A percentile compares a stretch with the other conserved stretches of the same genome.
Evolutionary conservation across 2,113 vertebrate genomes (phyloP).

Genomic region (Terrapene triunguis): DNA sequence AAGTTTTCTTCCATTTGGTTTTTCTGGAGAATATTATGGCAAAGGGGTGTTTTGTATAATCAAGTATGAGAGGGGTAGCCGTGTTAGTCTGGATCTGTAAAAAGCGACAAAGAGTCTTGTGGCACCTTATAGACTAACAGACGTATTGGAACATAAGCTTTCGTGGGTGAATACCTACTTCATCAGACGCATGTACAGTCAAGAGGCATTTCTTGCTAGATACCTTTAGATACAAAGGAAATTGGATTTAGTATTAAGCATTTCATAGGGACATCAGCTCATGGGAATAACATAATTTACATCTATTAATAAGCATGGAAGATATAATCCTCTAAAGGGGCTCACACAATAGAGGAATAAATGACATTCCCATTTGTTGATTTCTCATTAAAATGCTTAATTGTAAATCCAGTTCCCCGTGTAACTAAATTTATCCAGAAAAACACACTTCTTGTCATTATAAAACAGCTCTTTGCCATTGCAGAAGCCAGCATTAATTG

Average conservation of each 20-base stretch:
- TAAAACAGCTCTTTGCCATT: not conserved
- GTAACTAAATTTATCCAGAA: not conserved
- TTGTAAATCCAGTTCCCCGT: accelerated
- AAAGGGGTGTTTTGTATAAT: not conserved
- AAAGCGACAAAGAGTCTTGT: no score
- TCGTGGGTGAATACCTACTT: no score
- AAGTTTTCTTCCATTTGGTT: not conserved
- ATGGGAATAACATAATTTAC: accelerated
- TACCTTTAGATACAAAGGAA: not conserved
- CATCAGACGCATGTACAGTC: not conserved
- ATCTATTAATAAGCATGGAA: accelerated
- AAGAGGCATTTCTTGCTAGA: not conserved
- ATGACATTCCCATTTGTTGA: no score
- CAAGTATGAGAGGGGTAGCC: no score
- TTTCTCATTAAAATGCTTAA: not conserved
- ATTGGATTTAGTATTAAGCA: not conserved
- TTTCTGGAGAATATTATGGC: not conserved
- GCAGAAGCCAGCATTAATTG: not conserved
- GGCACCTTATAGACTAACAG: no score
- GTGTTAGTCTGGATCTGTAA: no score
- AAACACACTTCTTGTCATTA: not conserved
- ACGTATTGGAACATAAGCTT: no score
- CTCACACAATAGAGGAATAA: not conserved
- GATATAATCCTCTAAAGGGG: accelerated
- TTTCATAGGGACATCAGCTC: accelerated